Evolutionary conservation across 2,888 invertebrate genomes (phyloP), one percentile per base, ranked within the genome.

Genomic region (Rhaphigaster nebulosa): DNA sequence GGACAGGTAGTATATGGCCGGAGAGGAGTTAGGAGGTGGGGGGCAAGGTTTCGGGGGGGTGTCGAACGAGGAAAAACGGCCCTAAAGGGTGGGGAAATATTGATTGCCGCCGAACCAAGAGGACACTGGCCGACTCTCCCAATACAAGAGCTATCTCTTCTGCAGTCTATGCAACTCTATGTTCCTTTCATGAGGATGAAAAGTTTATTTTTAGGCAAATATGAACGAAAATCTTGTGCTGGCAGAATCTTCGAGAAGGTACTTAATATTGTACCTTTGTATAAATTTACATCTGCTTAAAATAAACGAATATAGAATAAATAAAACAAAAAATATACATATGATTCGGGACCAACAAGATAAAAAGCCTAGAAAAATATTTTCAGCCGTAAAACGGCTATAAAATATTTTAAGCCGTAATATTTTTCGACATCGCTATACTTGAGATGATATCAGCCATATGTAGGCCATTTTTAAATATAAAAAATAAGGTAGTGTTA

Each of bases 51-150:
- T 45, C 18, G 23, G 13, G 80, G 50, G 90, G 76, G 90, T 70
- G 90, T 50, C 70, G 76, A 76, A 90, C 70, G 50, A 84, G 76
- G 90, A 90, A 76, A 90, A 76, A 90, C 70, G 76, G 90, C 65
- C 52, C 34, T 65, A 54, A 76, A 80, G 54, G 76, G 87, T 45
- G 54, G 87, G 50, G 90, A 90, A 84, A 90, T 65, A 90, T 65
- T 70, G 90, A 90, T 65, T 70, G 87, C 45, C 23, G 34, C 34
- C 50, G 23, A 54, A 84, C 56, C 54, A 23, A 38, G 54, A 38
- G 87, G 88, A 56, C 88, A 60, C 88, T 88, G 88, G 87, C 38
- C 88, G 26, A 3, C 45, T 26, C 84, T 84, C 1, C 80, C 26
- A 26, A 34, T n/a, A 34, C 18, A 20, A 80, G 34, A 5, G 34